Evolutionary conservation across 2,797 vertebrate genomes (phyloP).

Genomic region (Triplophysa bombifrons): DNA sequence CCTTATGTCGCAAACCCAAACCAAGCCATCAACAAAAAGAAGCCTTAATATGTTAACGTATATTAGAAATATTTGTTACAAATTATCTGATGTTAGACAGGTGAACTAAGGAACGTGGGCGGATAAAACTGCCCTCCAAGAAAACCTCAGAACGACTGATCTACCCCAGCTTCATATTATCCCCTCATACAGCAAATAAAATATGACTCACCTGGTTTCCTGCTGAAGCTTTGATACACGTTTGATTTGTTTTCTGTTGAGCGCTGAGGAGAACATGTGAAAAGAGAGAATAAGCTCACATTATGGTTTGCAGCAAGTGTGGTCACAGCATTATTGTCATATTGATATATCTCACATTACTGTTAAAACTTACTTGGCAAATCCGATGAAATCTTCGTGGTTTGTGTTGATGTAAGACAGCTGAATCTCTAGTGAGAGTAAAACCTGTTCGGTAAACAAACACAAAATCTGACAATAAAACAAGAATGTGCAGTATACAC

Average conservation of each 20-base stretch:
- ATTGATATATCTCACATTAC: neutral
- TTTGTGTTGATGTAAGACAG: conserved; percentile 96
- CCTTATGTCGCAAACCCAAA: neutral
- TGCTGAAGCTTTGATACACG: conserved; percentile 79
- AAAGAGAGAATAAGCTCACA: neutral
- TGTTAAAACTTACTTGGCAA: conserved; percentile 82
- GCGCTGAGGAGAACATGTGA: conserved; percentile 67
- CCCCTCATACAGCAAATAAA: neutral
- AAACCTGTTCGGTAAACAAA: conserved; percentile 74
- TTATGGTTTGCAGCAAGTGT: neutral
- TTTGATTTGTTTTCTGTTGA: conserved; percentile 83
- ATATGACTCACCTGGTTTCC: conserved; percentile 80
- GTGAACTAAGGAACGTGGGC: conserved; percentile 62
- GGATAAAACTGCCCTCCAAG: conserved; percentile 6
- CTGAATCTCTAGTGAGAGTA: conserved; percentile 89
- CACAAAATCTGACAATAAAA: neutral
- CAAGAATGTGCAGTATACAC: neutral
- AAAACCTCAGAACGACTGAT: neutral
- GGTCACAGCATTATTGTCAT: neutral
- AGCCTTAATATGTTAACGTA: neutral
- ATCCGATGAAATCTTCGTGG: conserved; percentile 94
- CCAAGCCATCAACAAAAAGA: neutral
- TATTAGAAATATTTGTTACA: conserved; percentile 17
- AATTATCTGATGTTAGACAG: neutral
- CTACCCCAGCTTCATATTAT: conserved; percentile 9